Conservation (phyloP, 2,888 invertebrate species). For the Lochmaea capreae region DNA sequence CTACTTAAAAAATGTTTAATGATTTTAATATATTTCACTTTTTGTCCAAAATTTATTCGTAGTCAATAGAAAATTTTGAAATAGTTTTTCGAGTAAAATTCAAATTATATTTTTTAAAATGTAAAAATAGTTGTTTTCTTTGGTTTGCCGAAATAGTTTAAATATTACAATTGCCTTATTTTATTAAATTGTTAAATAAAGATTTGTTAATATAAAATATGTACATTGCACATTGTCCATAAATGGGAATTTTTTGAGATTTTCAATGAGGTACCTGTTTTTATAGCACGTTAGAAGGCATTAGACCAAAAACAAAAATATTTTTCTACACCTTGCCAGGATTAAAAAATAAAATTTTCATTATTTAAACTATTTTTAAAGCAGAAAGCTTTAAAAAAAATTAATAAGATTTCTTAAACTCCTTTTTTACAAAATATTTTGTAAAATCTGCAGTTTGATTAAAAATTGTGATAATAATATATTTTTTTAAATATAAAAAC, state of each 20-base stretch:
- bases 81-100: too few species aligned
- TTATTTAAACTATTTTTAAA: too few species aligned
- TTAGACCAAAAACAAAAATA: slow-evolving; percentile 40
- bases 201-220: slow-evolving; percentile 15
- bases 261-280: slow-evolving; percentile 64
- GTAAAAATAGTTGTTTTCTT: too few species aligned
- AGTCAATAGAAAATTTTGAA: not conserved
- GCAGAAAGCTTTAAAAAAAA: not conserved
- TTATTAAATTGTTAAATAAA: not conserved
- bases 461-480: too few species aligned
- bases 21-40: not conserved
- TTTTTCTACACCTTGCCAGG: not conserved
- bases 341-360: too few species aligned
- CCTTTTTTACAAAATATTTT: too few species aligned
- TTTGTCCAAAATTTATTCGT: not conserved
- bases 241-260: slow-evolving; percentile 56
- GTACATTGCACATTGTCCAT: slow-evolving; percentile 62
- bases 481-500: too few species aligned
- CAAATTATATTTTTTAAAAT: too few species aligned
- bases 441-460: too few species aligned
- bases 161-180: slow-evolving; percentile 12
- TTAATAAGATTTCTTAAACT: not conserved
- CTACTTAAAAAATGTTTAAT: too few species aligned
- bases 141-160: not conserved
- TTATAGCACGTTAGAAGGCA: slow-evolving; percentile 62